Base-by-base conservation (phyloP, 1,140 invertebrate genomes). In the Subanguina moxae region DNA sequence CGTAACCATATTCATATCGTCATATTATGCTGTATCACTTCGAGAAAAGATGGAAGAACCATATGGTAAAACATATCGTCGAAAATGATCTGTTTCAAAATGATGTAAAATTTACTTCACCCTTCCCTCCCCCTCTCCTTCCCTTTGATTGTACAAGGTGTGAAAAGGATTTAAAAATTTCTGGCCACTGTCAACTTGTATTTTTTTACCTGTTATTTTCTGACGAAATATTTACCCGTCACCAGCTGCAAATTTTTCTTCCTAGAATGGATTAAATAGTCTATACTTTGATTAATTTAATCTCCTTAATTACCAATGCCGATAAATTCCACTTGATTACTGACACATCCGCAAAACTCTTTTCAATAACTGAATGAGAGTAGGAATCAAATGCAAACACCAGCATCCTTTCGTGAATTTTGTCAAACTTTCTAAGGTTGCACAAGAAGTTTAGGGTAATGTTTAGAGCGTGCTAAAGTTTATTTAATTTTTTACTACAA, bases 381-480 rank as follows among this genome's bases (percentile, higher is more conserved):
- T 65, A 19, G 19, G 27, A 45, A 21, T 76, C 74, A 63, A 76
- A 76, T 15, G 70, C 71, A 62, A 76, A 73, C 15, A 66, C 65
- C 1, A 76, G 30, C n/a, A 76, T 21, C 27, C 74, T 59, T n/a
- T 78, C 72, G 27, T 32, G 30, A 58, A 56, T 76, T 15, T 58
- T 64, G 0, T 45, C 38, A 23, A 76, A 76, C 17, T 74, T 27
- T 21, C 48, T 32, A 8, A 76, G 3, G 52, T 76, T 76, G 59
- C 74, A 76, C 17, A 76, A 27, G 52, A 76, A 76, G 42, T 76
- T 76, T 15, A 76, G 65, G 8, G 74, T 70, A 23, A 76, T 69
- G 32, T 76, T 76, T 8, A 76, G 61, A n/a, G 74, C 74, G 46
- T 78, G 64, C 74, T 76, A 19, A 59, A 74, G 38, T 9, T 19